Percentiles rank a stretch among this genome's conserved stretches.
These are phyloP conservation scores for Pharmacophagus antenor DNA, from an alignment of 2,888 invertebrate species.

Conservation along the genomic window DNA sequence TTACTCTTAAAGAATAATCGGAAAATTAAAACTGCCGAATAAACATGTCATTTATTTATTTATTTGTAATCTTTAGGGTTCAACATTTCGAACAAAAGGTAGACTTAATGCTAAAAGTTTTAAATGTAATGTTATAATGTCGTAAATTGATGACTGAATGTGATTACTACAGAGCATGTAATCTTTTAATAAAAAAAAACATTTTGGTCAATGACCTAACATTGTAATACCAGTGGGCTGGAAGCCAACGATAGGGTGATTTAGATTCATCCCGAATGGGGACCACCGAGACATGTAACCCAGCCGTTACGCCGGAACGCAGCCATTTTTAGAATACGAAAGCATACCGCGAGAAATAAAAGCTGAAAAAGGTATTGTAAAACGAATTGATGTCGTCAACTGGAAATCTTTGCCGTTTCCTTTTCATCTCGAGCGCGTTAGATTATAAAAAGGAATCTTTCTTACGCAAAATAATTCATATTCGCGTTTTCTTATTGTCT, in stretches of 20 bases:
- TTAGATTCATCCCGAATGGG: constrained; percentile 58
- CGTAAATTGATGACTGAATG: not conserved
- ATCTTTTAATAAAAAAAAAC: constrained; percentile 47
- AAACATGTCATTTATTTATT: too few relatives aligned
- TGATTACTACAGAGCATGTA: constrained; percentile 18
- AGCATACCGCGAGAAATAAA: constrained; percentile 31
- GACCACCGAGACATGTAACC: constrained; percentile 53
- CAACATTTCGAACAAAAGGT: too few relatives aligned
- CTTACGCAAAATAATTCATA: not conserved
- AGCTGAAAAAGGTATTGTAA: constrained; percentile 6
- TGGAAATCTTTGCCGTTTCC: constrained; percentile 35
- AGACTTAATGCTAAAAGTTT: too few relatives aligned
- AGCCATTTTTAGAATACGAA: constrained; percentile 49
- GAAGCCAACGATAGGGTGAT: constrained; percentile 61
- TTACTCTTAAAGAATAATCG: too few relatives aligned
- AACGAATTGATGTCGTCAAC: not conserved
- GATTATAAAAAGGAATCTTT: not conserved
- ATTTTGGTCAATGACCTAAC: constrained; percentile 49
- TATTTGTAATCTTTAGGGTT: too few relatives aligned
- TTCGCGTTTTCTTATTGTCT: not conserved
- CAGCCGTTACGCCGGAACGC: constrained; percentile 50
- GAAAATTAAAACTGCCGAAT: too few relatives aligned
- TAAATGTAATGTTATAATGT: not conserved
- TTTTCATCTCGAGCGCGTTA: constrained; percentile 25
- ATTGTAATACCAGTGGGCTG: constrained; percentile 45